phyloP scores from a whole-genome alignment of 2,113 vertebrate genomes.

The Dipodomys stephensi region DNA sequence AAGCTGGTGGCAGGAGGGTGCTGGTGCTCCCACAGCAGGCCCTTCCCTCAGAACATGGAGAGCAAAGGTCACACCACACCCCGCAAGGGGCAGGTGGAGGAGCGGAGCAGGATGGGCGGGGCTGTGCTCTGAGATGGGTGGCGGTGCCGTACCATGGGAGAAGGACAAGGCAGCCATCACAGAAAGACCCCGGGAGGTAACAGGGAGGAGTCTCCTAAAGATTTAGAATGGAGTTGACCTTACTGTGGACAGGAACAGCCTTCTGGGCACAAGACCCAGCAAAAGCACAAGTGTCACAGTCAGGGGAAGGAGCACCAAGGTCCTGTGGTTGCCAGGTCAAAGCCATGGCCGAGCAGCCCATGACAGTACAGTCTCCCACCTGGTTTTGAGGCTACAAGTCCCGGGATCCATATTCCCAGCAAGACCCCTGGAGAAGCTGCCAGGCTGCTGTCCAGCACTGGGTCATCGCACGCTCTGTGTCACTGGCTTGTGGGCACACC shows the following conservation, averaged over 20 bases:
- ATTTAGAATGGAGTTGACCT: not conserved
- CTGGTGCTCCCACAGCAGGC: accelerated
- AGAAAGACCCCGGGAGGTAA: not conserved
- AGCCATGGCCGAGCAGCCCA: accelerated
- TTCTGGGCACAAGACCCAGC: too few relatives aligned
- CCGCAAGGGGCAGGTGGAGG: accelerated
- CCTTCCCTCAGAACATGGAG: accelerated
- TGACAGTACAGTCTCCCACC: accelerated
- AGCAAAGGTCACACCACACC: accelerated
- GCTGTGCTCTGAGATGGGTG: accelerated
- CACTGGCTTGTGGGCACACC: accelerated
- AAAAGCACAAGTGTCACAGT: too few relatives aligned
- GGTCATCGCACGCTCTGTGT: accelerated
- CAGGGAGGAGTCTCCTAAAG: accelerated
- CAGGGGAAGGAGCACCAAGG: accelerated
- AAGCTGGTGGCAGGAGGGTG: not conserved
- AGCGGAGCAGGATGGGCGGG: too few relatives aligned
- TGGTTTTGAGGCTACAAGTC: not conserved
- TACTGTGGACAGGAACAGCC: accelerated
- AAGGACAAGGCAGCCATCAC: not conserved
- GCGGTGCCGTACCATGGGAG: accelerated
- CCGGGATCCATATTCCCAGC: too few relatives aligned
- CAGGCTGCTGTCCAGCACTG: too few relatives aligned
- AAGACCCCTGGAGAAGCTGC: too few relatives aligned
- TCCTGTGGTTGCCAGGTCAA: not conserved